Percentiles rank a stretch among this genome's conserved stretches.
These are phyloP conservation scores for Pipistrellus pygmaeus DNA, from an alignment of 2,797 vertebrate species.

Conservation along the genomic window DNA sequence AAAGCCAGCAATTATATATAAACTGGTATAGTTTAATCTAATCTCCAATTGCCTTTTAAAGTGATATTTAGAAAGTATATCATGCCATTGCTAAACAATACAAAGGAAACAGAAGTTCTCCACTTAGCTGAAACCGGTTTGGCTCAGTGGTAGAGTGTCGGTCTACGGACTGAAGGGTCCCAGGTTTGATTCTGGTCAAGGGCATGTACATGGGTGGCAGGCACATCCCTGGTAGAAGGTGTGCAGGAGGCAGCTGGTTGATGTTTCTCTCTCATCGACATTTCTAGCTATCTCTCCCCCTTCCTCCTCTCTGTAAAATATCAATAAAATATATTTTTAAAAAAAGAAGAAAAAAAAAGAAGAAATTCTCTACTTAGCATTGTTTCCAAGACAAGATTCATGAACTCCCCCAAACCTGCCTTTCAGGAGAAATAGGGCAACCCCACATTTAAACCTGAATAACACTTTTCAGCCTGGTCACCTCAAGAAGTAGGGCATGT, in stretches of 20 bases:
- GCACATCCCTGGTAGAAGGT: too few species aligned
- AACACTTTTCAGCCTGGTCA: neutral
- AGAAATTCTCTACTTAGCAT: neutral
- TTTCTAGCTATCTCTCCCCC: too few species aligned
- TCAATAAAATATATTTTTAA: too few species aligned
- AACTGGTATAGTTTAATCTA: neutral
- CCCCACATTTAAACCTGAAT: neutral
- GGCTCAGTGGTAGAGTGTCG: too few species aligned
- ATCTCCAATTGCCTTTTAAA: neutral
- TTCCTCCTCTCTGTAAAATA: too few species aligned
- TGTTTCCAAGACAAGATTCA: neutral
- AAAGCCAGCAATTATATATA: neutral
- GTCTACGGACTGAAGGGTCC: too few species aligned
- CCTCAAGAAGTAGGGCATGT: neutral
- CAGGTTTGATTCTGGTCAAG: too few species aligned
- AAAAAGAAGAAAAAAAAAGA: neutral
- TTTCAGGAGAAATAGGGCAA: neutral
- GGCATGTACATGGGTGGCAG: too few species aligned
- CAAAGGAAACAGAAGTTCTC: neutral
- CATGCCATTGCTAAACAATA: neutral
- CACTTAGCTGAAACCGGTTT: neutral
- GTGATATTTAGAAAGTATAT: neutral
- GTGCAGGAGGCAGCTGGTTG: too few species aligned
- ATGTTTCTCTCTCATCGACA: too few species aligned
- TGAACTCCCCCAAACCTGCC: neutral